Percentiles rank a stretch among this genome's conserved stretches.
phyloP scores from a whole-genome alignment of 1,140 invertebrate species.

The Arctopsyche grandis region DNA sequence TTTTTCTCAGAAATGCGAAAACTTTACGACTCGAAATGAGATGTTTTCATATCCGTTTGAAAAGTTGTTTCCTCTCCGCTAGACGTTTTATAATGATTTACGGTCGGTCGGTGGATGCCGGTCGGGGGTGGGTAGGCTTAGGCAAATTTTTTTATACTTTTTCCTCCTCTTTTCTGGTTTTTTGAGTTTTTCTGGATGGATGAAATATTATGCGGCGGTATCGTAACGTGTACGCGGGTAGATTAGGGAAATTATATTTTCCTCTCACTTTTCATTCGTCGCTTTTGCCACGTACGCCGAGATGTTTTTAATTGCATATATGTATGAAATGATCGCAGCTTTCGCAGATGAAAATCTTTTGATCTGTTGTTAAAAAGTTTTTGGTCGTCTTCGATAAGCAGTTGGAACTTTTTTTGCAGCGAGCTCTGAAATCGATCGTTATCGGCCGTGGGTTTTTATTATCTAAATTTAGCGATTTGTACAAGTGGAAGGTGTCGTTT shows the following conservation, averaged over 20 bases:
- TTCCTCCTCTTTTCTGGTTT: not conserved
- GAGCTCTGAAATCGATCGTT: too few relatives aligned
- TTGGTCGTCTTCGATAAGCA: too few relatives aligned
- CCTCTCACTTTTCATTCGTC: not conserved
- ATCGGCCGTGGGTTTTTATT: too few relatives aligned
- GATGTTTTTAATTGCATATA: not conserved
- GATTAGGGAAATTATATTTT: constrained; percentile 43
- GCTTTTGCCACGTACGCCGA: not conserved
- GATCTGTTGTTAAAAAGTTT: too few relatives aligned
- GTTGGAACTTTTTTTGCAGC: too few relatives aligned
- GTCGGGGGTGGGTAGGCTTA: constrained; percentile 10
- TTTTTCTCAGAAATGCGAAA: constrained; percentile 47
- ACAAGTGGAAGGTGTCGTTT: too few relatives aligned
- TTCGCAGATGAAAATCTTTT: too few relatives aligned
- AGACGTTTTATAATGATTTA: constrained; percentile 47
- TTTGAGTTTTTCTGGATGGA: constrained; percentile 15
- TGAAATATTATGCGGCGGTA: constrained; percentile 41
- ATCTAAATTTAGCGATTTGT: too few relatives aligned
- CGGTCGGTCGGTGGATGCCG: constrained; percentile 4
- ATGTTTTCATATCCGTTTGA: constrained; percentile 48
- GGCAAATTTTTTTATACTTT: constrained; percentile 31
- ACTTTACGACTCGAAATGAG: constrained; percentile 46
- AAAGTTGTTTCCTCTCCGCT: constrained; percentile 35
- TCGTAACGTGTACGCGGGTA: constrained; percentile 35
- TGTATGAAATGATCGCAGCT: too few relatives aligned